Evolutionary conservation across 2,888 invertebrate genomes (phyloP), one percentile per base, ranked within the genome.

Genomic region (Nymphalis polychloros): DNA sequence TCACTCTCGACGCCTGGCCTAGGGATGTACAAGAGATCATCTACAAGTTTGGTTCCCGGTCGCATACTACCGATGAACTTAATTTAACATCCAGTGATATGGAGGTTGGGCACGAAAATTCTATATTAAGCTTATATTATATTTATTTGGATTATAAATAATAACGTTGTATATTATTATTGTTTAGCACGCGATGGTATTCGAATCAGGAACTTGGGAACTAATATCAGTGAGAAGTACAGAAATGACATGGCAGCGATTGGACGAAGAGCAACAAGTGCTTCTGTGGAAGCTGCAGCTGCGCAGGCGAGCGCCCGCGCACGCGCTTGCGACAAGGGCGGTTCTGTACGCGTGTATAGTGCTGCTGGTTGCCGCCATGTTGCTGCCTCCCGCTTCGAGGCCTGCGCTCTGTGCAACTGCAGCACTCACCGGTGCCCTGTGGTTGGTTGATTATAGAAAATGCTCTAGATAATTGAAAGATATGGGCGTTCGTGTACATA

Each of bases 31-130:
- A 97, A 82, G 85, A 81, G 0, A 96, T 96, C 77, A 79, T 82
- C 55, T 86, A 97, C 69, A 94, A 93, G 78, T 94, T 97, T 71
- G 96, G 96, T 1, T 96, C 97, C 0, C 95, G 97, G 94, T 94
- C 95, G 0, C 94, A 95, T 79, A 91, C 92, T 64, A 93, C 93
- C 0, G 93, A 94, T 31, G 93, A 95, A 75, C 87, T 96, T 10
- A 92, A 94, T 8, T 60, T 90, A 13, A 67, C 67, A 1, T 69
- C 85, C 17, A 75, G 66, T 23, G 79, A 85, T 4, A 71, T 79
- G 17, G 75, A 80, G 81, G 88, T 88, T 59, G 73, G 75, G 5
- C 52, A 59, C 0, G 7, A 16, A 17, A 8, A 13, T 47, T 48
- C 27, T n/a, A 19, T 10, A 35, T 2, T 19, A 0, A 8, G 1